Conservation (phyloP, 2,888 invertebrate species). For the Tanaodytes sp. region DNA sequence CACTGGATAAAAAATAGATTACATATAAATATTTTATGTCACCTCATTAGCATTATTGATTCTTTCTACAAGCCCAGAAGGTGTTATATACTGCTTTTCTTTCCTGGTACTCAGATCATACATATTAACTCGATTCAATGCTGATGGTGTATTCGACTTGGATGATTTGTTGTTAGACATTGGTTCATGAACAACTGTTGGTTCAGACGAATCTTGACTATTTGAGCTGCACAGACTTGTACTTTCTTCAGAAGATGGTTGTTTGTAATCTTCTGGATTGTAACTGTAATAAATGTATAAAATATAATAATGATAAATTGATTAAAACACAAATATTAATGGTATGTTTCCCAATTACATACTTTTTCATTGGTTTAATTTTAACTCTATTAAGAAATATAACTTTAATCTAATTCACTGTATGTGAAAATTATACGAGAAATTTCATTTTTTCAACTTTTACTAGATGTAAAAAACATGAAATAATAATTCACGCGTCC, state of each 20-base stretch:
- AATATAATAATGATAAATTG: too few species aligned
- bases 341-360: too few species aligned
- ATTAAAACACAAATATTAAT: too few species aligned
- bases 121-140: constrained; percentile 62
- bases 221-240: constrained; percentile 60
- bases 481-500: too few species aligned
- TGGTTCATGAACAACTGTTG: constrained; percentile 61
- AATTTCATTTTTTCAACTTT: too few species aligned
- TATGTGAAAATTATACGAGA: too few species aligned
- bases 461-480: too few species aligned
- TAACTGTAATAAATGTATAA: constrained; percentile 60
- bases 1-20: too few species aligned
- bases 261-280: constrained; percentile 66
- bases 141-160: constrained; percentile 55
- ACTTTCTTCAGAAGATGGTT: constrained; percentile 58
- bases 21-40: too few species aligned
- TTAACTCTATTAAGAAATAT: too few species aligned
- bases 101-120: constrained; percentile 66
- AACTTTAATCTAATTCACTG: too few species aligned
- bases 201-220: constrained; percentile 69
- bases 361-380: too few species aligned
- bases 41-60: constrained; percentile 63
- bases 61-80: constrained; percentile 65
- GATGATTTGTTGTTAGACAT: constrained; percentile 45
- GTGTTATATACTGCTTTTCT: constrained; percentile 62